A percentile compares a stretch with the other conserved stretches of the same genome.
phyloP scores from a whole-genome alignment of 2,888 invertebrate species.

The Coleophora flavipennella region DNA sequence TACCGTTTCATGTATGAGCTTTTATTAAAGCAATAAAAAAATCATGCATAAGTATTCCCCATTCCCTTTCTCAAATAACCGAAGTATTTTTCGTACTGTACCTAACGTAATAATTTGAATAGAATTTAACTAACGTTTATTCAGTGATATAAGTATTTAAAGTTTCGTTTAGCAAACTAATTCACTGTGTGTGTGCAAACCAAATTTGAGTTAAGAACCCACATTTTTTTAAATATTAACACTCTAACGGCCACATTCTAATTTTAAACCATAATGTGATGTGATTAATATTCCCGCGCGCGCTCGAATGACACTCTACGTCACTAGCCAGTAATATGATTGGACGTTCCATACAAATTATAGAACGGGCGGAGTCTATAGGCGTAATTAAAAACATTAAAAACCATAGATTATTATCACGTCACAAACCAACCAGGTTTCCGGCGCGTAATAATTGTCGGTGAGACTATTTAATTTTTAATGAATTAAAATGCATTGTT shows the following conservation, averaged over 20 bases:
- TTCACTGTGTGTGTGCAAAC: no score
- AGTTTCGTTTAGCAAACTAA: no score
- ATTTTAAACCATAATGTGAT: slow-evolving; percentile 33
- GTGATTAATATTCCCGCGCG: slow-evolving; percentile 55
- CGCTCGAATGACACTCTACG: slow-evolving; percentile 46
- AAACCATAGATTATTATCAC: slow-evolving; percentile 58
- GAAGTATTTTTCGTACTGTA: no score
- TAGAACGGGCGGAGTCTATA: slow-evolving; percentile 51
- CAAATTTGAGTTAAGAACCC: no score
- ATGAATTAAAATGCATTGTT: slow-evolving; percentile 25
- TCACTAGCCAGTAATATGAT: slow-evolving; percentile 59
- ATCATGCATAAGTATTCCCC: no score
- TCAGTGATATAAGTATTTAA: no score
- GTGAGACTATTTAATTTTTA: slow-evolving; percentile 34
- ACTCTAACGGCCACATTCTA: slow-evolving; percentile 26
- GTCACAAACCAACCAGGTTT: slow-evolving; percentile 50
- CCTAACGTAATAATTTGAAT: no score
- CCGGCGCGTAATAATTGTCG: slow-evolving; percentile 47
- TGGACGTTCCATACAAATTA: slow-evolving; percentile 65
- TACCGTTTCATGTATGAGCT: no score
- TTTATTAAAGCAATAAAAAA: no score
- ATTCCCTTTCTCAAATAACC: no score
- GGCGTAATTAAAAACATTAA: slow-evolving; percentile 64
- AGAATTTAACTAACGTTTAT: no score
- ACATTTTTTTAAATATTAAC: slow-evolving; percentile 19